phyloP scores from a whole-genome alignment of 2,113 vertebrate genomes.

The Mesembrinibis cayennensis region DNA sequence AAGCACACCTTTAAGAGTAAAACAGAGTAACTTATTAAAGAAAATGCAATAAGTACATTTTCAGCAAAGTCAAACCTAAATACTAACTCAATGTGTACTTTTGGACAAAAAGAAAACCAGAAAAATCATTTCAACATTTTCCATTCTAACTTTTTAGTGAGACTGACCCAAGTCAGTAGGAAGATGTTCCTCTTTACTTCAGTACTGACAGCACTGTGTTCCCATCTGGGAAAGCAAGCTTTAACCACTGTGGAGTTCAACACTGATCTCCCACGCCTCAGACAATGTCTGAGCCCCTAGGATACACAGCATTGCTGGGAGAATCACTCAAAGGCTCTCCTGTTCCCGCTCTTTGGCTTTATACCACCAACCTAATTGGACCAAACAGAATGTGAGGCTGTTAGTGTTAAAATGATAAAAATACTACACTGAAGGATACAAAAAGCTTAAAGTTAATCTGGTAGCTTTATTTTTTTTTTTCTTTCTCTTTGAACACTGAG shows the following conservation, averaged over 20 bases:
- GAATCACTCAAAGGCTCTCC: background rate
- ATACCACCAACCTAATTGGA: background rate
- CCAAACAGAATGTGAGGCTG: background rate
- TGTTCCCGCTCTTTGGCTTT: background rate
- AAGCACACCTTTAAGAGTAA: background rate
- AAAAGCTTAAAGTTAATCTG: background rate
- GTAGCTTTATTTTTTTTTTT: background rate
- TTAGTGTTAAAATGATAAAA: background rate
- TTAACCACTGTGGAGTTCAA: background rate
- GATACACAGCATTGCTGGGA: background rate
- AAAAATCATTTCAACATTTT: background rate
- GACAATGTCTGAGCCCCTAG: background rate
- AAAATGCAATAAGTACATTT: background rate
- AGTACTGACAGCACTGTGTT: background rate
- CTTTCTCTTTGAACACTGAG: background rate
- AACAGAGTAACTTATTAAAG: background rate
- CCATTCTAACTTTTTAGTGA: background rate
- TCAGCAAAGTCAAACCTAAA: background rate
- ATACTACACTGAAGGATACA: background rate
- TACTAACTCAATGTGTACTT: background rate
- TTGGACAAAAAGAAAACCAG: background rate
- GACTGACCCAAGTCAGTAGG: background rate
- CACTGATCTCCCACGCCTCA: background rate
- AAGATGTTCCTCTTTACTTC: background rate
- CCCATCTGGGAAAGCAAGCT: background rate